Evolutionary conservation across 2,888 invertebrate genomes (phyloP).

Genomic region (Stegana nigrithorax): DNA sequence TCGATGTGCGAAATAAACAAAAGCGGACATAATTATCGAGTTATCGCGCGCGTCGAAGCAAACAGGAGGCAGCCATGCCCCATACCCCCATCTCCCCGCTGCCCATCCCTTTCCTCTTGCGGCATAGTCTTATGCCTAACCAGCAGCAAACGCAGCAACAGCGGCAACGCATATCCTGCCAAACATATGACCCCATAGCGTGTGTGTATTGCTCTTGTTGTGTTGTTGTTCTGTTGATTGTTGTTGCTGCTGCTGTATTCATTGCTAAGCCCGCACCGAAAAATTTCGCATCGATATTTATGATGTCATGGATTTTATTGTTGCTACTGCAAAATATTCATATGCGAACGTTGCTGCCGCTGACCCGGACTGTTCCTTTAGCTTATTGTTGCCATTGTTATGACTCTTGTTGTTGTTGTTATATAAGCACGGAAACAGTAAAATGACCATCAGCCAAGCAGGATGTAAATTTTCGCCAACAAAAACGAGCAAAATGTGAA

Average conservation of each 20-base stretch:
- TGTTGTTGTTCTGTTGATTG: background rate
- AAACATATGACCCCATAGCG: conserved; percentile 10
- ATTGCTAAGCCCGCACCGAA: conserved; percentile 63
- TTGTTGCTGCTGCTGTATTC: conserved; percentile 23
- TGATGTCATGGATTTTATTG: conserved; percentile 66
- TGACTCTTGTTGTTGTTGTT: conserved; percentile 10
- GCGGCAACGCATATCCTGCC: conserved; percentile 19
- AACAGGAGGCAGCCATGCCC: background rate
- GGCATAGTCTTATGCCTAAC: conserved; percentile 4
- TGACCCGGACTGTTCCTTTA: conserved; percentile 3
- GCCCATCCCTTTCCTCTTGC: conserved; percentile 34
- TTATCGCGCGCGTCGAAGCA: conserved; percentile 62
- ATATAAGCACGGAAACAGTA: conserved; percentile 52
- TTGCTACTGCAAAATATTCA: conserved; percentile 59
- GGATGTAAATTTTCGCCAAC: conserved; percentile 62
- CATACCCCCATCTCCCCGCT: conserved; percentile 38
- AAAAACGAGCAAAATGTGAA: conserved; percentile 36
- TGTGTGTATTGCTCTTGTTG: background rate
- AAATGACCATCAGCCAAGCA: conserved; percentile 64
- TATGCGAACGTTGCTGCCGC: conserved; percentile 42
- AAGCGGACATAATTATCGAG: conserved; percentile 70
- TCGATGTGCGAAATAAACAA: conserved; percentile 69
- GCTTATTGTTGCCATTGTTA: conserved; percentile 17
- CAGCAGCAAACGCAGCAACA: conserved; percentile 22
- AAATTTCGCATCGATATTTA: conserved; percentile 63